Evolutionary conservation across 2,888 invertebrate genomes (phyloP).

Genomic region (Temnothorax ravouxi): DNA sequence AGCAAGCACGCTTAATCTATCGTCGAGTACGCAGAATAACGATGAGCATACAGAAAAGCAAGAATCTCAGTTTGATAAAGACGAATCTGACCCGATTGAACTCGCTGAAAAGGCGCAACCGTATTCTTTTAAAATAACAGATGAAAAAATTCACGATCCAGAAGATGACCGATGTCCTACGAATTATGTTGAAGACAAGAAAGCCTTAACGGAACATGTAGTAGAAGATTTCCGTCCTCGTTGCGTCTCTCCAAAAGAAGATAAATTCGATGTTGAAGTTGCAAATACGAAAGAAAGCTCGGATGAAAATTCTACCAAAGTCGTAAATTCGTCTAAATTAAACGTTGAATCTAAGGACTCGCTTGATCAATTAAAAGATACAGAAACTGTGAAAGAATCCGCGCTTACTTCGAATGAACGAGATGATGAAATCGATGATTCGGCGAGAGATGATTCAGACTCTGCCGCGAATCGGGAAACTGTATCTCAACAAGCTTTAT

Average conservation of each 20-base stretch:
- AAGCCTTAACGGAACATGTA: not conserved
- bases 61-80: not conserved
- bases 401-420: not conserved
- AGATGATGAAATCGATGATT: not conserved
- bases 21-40: not conserved
- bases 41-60: not conserved
- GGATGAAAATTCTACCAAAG: not conserved
- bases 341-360: not conserved
- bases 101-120: not conserved
- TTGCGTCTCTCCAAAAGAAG: not conserved
- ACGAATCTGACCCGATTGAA: not conserved
- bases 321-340: constrained; percentile 1
- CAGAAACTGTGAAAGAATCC: constrained; percentile 1
- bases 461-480: not conserved
- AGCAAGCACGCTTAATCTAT: not conserved
- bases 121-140: not conserved
- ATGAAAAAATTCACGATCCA: not conserved
- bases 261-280: not conserved
- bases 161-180: not conserved
- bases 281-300: not conserved
- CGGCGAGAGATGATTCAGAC: not conserved
- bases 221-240: not conserved
- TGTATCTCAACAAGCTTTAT: not conserved
- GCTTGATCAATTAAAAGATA: not conserved
- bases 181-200: not conserved